Conservation (phyloP, 1,140 invertebrate genomes). For the Holcopasites calliopsidis region DNA sequence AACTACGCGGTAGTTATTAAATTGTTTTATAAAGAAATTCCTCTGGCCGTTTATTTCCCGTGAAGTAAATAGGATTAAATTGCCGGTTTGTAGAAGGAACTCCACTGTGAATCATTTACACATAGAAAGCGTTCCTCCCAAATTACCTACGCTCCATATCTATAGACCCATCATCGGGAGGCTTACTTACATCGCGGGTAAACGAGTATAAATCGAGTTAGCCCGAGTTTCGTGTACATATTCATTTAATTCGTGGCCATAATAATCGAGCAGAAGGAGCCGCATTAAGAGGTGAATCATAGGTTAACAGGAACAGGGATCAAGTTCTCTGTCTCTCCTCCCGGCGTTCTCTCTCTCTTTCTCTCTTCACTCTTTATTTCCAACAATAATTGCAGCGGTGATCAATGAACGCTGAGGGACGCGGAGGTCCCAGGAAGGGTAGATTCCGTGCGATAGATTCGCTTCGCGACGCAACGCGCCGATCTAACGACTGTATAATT, state of each 20-base stretch:
- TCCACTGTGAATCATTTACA: neutral
- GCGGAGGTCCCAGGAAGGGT: constrained; percentile 46
- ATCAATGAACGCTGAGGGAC: constrained; percentile 29
- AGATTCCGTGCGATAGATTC: constrained; percentile 69
- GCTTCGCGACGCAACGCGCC: constrained; percentile 63
- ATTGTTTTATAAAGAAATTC: neutral
- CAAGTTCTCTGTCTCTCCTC: constrained; percentile 29
- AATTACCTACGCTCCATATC: neutral
- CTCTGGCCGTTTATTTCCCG: too few species aligned
- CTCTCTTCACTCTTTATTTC: constrained; percentile 24
- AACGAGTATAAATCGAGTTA: constrained; percentile 73
- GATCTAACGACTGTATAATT: constrained; percentile 71
- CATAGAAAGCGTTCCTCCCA: neutral
- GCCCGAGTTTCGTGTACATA: constrained; percentile 76
- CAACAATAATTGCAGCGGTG: constrained; percentile 51
- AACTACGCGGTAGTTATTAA: neutral
- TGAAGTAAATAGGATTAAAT: too few species aligned
- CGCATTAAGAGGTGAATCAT: constrained; percentile 77
- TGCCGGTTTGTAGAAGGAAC: too few species aligned
- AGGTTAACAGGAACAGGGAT: constrained; percentile 65
- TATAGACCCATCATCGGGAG: neutral
- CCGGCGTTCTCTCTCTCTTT: neutral
- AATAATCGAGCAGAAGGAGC: constrained; percentile 72
- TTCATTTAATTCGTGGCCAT: constrained; percentile 72
- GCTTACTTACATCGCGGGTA: neutral